Percentiles rank a stretch among this genome's conserved stretches.
Evolutionary conservation across 2,888 invertebrate genomes (phyloP).

Genomic region (Gnatocerus cornutus): DNA sequence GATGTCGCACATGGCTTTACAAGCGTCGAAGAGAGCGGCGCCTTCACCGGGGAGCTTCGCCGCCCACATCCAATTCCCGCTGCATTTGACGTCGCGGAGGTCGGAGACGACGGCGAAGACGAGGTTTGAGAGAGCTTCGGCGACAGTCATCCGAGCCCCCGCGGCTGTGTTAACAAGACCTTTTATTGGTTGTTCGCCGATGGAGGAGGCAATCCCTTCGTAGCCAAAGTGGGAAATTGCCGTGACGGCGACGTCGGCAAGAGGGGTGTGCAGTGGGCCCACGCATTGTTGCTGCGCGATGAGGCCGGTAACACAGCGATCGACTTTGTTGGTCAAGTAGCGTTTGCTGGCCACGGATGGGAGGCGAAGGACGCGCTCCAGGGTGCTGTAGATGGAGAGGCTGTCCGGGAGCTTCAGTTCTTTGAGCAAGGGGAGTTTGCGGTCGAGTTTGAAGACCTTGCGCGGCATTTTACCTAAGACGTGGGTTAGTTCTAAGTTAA

Average conservation of each 20-base stretch:
- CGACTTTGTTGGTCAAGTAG: constrained; percentile 96
- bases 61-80: constrained; percentile 99
- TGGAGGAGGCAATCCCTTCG: constrained; percentile 93
- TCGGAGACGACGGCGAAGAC: constrained; percentile 81
- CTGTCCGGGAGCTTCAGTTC: constrained; percentile 68
- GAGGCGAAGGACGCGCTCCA: constrained; percentile 87
- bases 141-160: constrained; percentile 95
- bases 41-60: constrained; percentile 96
- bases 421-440: constrained; percentile 61
- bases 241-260: constrained; percentile 94
- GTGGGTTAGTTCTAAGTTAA: constrained; percentile 90
- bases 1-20: constrained; percentile 88
- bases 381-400: constrained; percentile 77
- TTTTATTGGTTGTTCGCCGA: constrained; percentile 98
- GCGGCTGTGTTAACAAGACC: constrained; percentile 87
- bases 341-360: constrained; percentile 96
- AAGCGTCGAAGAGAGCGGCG: constrained; percentile 89
- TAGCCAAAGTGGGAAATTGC: constrained; percentile 89
- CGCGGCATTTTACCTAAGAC: constrained; percentile 89
- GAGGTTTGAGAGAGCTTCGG: constrained; percentile 94
- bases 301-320: constrained; percentile 94
- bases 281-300: constrained; percentile 99
- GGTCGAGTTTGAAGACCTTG: constrained; percentile 76
- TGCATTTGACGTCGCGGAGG: constrained; percentile 94
- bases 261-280: constrained; percentile 95